A percentile compares a stretch with the other conserved stretches of the same genome.
Conservation (phyloP, 2,113 vertebrate genomes). For the Grallaria varia region DNA sequence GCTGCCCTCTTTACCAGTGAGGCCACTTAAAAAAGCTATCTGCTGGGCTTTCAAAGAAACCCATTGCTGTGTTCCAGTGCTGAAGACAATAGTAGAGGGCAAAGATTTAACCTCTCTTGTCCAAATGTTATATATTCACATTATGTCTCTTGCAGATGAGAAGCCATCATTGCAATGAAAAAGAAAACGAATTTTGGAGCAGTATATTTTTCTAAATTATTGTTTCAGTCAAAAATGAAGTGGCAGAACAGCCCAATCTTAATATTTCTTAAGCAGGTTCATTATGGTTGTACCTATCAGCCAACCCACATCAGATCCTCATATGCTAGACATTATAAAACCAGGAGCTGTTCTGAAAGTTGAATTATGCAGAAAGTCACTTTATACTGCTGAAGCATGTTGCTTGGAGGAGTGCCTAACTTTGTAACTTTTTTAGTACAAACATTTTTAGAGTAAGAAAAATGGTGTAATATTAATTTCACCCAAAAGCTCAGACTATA, state of each 20-base stretch:
- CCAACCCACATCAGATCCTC: not conserved
- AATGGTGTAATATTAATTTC: not conserved
- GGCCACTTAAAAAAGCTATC: not conserved
- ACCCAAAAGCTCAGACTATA: not conserved
- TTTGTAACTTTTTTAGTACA: not conserved
- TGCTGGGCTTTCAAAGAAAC: not conserved
- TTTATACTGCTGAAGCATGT: not conserved
- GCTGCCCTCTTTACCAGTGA: not conserved
- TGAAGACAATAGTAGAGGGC: not conserved
- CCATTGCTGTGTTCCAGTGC: not conserved
- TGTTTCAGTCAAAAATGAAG: not conserved
- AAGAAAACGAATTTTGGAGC: not conserved
- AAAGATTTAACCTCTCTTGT: not conserved
- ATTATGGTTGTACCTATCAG: not conserved
- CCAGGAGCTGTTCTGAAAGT: not conserved
- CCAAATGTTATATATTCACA: not conserved
- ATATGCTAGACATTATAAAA: not conserved
- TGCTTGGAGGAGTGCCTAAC: not conserved
- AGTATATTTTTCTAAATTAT: not conserved
- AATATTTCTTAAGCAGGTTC: not conserved
- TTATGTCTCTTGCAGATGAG: not conserved
- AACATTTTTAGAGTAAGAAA: not conserved
- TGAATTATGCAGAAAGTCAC: not conserved
- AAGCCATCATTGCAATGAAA: not conserved
- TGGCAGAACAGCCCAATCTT: not conserved